A percentile compares a stretch with the other conserved stretches of the same genome.
Conservation (phyloP, 2,797 vertebrate genomes). For the Acanthopagrus latus region DNA sequence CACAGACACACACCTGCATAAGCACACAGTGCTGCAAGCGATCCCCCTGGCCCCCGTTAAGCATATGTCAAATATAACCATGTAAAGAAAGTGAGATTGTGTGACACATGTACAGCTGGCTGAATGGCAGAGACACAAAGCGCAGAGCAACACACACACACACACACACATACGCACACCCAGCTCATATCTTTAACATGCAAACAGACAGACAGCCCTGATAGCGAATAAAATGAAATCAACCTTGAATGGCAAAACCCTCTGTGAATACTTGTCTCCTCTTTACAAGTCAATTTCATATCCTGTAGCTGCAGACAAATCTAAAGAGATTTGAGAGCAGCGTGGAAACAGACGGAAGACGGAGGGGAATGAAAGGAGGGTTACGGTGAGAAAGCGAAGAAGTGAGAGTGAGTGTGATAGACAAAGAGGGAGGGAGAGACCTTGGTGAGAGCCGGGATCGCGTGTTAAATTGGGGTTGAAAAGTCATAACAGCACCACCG, state of each 20-base stretch:
- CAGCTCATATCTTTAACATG: slow-evolving; percentile 79
- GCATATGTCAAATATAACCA: slow-evolving; percentile 87
- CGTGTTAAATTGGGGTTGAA: slow-evolving; percentile 67
- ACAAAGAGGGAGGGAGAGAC: slow-evolving; percentile 31
- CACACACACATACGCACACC: slow-evolving; percentile 29
- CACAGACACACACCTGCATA: slow-evolving; percentile 45
- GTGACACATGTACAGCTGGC: slow-evolving; percentile 76
- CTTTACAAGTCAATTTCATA: slow-evolving; percentile 82
- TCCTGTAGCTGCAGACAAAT: slow-evolving; percentile 76
- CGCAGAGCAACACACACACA: slow-evolving; percentile 23
- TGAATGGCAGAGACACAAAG: slow-evolving; percentile 75
- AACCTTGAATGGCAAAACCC: slow-evolving; percentile 80
- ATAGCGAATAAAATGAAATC: slow-evolving; percentile 81
- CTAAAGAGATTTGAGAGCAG: slow-evolving; percentile 77
- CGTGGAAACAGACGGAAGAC: slow-evolving; percentile 53
- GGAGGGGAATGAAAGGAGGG: slow-evolving; percentile 30
- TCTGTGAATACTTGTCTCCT: slow-evolving; percentile 81
- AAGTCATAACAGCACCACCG: slow-evolving; percentile 44
- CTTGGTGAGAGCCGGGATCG: slow-evolving; percentile 17
- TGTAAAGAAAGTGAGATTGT: slow-evolving; percentile 79
- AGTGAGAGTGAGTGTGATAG: slow-evolving; percentile 27
- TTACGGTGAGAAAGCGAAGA: slow-evolving; percentile 42
- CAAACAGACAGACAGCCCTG: slow-evolving; percentile 78
- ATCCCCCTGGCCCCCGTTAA: slow-evolving; percentile 77
- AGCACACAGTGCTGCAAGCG: slow-evolving; percentile 56